Evolutionary conservation across 1,140 invertebrate genomes (phyloP).

Genomic region (Dendrolimus kikuchii): DNA sequence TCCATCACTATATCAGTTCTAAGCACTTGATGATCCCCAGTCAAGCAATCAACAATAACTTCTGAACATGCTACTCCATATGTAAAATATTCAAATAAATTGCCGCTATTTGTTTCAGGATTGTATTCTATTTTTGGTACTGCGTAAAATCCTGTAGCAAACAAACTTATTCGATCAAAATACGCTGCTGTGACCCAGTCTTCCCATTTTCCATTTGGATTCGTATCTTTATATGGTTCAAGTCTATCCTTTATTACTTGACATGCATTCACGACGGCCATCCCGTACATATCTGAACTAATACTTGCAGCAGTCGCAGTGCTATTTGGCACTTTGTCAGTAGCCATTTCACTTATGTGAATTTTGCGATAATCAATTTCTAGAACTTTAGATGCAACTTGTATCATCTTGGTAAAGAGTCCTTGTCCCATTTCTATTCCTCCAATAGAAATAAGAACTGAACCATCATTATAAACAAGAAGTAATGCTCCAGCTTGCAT

Average conservation of each 20-base stretch:
- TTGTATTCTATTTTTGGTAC: constrained; percentile 69
- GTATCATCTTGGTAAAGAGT: constrained; percentile 77
- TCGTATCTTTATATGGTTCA: constrained; percentile 67
- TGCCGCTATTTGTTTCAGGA: constrained; percentile 56
- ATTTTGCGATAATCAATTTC: constrained; percentile 73
- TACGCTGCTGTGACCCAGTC: constrained; percentile 77
- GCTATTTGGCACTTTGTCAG: constrained; percentile 80
- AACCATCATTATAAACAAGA: constrained; percentile 76
- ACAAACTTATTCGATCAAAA: constrained; percentile 73
- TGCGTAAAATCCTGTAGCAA: constrained; percentile 76
- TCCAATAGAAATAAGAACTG: constrained; percentile 76
- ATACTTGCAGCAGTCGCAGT: constrained; percentile 78
- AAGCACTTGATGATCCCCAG: constrained; percentile 75
- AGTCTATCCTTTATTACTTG: constrained; percentile 72
- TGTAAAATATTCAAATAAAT: constrained; percentile 70
- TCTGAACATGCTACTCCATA: constrained; percentile 73
- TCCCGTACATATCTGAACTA: constrained; percentile 80
- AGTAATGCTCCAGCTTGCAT: constrained; percentile 70
- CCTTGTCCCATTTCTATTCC: constrained; percentile 83
- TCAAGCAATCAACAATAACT: constrained; percentile 74
- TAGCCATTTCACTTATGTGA: constrained; percentile 77
- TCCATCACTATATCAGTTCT: constrained; percentile 82
- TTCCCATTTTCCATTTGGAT: constrained; percentile 75
- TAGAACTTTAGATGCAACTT: constrained; percentile 72
- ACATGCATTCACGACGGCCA: constrained; percentile 79